Evolutionary conservation across 2,113 vertebrate species (phyloP), one percentile per base, ranked within the genome.

Genomic region (Nesoenas mayeri): DNA sequence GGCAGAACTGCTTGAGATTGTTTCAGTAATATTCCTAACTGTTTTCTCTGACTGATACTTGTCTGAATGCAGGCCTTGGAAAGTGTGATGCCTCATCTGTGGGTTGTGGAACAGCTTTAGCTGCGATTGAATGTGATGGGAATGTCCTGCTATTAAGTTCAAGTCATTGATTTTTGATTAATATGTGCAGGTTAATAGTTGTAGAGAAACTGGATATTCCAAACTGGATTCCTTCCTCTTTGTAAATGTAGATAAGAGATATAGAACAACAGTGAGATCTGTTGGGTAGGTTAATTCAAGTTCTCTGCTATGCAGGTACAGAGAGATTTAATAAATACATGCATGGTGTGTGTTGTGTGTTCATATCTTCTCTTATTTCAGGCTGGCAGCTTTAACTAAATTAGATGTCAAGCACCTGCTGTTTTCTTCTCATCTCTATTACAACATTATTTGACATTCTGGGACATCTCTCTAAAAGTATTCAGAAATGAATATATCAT

Each of bases 391-490:
- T 96, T 57, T 93, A 96, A 88, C 84, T 89, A 54, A 96, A 96
- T 96, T 86, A 94, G 75, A 85, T 97, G 93, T 97, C 91, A 97
- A 91, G 77, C 69, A 94, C 95, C 78, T 91, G 75, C 97, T 96
- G 91, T 93, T 95, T 72, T 88, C 29, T 92, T 44, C 62, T 88
- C 67, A 34, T 92, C 71, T 97, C 81, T 96, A 22, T 95, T 97
- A 93, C 77, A 97, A 85, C 61, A 92, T 97, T 97, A 95, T 95
- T 96, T 81, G 90, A 95, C 51, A 84, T 95, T 97, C 88, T 97
- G 79, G 83, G 94, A 89, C 92, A 79, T 85, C 83, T 86, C 94
- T 96, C 85, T 97, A 84, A 92, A 97, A 97, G 91, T 91, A 95
- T 93, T 95, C 92, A 95, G 90, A 94, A 95, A 84, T 95, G 62